A percentile compares a stretch with the other conserved stretches of the same genome.
These are phyloP conservation scores for Penaeus indicus DNA, from an alignment of 1,140 invertebrate species.

Conservation along the genomic window DNA sequence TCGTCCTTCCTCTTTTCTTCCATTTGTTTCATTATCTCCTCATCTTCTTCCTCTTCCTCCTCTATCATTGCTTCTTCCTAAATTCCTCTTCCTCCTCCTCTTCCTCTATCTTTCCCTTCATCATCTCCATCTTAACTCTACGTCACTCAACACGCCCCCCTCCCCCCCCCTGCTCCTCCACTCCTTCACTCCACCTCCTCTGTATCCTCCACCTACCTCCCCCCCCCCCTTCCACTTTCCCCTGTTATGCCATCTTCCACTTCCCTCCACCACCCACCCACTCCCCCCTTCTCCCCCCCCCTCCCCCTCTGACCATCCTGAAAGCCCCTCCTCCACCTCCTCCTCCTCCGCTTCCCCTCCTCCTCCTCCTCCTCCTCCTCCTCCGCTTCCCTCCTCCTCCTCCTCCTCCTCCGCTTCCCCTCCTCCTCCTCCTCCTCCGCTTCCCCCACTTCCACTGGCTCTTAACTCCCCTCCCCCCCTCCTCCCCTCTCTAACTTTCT, in stretches of 20 bases:
- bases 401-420: neutral
- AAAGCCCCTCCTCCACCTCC: neutral
- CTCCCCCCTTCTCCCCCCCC: neutral
- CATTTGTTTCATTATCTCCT: neutral
- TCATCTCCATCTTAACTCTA: neutral
- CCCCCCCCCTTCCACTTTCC: neutral
- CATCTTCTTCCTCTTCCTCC: neutral
- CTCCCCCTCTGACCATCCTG: no score
- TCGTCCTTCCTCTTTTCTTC: neutral
- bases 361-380: neutral
- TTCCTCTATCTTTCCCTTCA: neutral
- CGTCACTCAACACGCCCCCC: neutral
- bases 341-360: neutral
- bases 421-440: neutral
- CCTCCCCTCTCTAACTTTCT: no score
- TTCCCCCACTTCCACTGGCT: neutral
- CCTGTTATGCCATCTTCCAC: neutral
- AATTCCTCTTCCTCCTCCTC: neutral
- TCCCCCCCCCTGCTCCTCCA: neutral
- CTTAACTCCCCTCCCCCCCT: neutral
- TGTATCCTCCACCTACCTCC: neutral
- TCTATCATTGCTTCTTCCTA: neutral
- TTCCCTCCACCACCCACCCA: neutral
- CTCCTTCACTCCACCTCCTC: neutral
- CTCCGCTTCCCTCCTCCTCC: neutral